Conservation (phyloP, 2,113 vertebrate species). For the Tinamus guttatus region DNA sequence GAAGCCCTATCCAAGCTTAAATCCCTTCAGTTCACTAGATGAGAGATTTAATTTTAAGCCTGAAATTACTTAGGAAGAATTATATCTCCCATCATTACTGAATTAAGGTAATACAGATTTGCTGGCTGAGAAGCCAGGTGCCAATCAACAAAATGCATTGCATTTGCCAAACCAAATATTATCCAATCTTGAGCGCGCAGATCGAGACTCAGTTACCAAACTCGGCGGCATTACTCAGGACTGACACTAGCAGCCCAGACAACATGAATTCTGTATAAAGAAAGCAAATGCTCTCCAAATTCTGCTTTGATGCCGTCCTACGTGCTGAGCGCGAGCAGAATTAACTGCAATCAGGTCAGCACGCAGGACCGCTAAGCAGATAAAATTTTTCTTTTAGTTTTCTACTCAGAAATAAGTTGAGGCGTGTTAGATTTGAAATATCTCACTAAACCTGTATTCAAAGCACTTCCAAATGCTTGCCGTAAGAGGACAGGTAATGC, state of each 20-base stretch:
- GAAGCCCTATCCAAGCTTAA: rapidly evolving
- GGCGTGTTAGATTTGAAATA: no score
- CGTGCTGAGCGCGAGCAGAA: background rate
- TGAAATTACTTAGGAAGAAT: background rate
- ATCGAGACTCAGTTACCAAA: background rate
- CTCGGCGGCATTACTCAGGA: background rate
- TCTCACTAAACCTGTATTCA: background rate
- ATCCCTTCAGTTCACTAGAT: background rate
- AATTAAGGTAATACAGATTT: background rate
- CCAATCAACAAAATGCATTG: background rate
- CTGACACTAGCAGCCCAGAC: background rate
- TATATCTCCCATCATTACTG: rapidly evolving
- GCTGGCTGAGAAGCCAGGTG: background rate
- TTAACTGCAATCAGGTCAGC: conserved; percentile 28
- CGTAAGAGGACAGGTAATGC: background rate
- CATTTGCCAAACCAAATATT: background rate
- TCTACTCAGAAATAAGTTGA: no score
- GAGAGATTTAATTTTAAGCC: background rate
- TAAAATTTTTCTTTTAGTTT: no score
- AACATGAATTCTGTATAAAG: background rate
- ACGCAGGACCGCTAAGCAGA: background rate
- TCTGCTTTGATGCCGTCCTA: background rate
- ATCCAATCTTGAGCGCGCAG: background rate
- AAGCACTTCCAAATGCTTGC: background rate
- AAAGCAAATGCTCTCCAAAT: background rate